These are phyloP conservation scores for Suricata suricatta DNA, from an alignment of 2,113 vertebrate genomes.

Conservation along the genomic window DNA sequence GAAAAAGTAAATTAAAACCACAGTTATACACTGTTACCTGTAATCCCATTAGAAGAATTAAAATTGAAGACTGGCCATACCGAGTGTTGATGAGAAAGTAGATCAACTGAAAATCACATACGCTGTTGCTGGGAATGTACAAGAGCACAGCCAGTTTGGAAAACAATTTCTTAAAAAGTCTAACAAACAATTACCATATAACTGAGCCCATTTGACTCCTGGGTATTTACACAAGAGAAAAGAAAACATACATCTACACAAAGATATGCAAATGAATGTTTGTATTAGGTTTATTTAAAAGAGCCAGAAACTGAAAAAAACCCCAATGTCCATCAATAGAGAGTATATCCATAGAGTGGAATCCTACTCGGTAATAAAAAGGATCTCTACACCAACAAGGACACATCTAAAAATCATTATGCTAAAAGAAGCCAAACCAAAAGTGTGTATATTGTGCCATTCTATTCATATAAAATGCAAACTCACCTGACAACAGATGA, in stretches of 20 bases:
- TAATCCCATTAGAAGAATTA: no score
- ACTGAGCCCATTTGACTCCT: not conserved
- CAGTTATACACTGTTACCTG: no score
- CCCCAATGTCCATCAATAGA: not conserved
- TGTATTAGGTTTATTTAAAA: not conserved
- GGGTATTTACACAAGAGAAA: not conserved
- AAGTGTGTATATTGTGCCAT: not conserved
- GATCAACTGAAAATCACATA: not conserved
- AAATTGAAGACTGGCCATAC: not conserved
- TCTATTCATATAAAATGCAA: not conserved
- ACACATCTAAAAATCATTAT: not conserved
- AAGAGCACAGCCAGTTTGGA: not conserved
- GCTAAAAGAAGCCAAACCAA: not conserved
- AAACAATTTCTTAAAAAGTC: constrained; percentile 27
- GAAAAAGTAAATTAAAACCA: no score
- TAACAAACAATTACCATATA: not conserved
- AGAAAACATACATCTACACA: not conserved
- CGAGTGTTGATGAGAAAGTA: not conserved
- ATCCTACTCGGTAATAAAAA: not conserved
- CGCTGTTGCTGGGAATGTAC: not conserved
- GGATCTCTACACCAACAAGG: not conserved
- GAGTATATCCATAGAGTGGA: not conserved
- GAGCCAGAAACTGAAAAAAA: not conserved
- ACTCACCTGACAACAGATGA: not conserved
- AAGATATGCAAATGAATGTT: not conserved